Percentiles rank a stretch among this genome's conserved stretches.
phyloP scores from a whole-genome alignment of 92 coral and sea anemone genomes.

The Zoanthus solanderi region DNA sequence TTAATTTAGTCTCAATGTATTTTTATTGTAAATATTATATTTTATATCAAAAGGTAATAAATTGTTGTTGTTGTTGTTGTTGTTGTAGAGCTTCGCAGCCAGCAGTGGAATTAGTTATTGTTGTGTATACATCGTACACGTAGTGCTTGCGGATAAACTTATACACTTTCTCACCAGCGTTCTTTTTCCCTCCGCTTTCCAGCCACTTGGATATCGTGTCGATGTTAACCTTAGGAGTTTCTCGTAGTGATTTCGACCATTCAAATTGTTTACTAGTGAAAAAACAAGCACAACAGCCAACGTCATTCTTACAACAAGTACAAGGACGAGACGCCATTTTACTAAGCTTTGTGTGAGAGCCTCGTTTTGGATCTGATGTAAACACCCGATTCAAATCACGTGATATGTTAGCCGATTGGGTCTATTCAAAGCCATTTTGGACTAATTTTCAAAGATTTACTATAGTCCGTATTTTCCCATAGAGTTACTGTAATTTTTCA shows the following conservation, averaged over 20 bases:
- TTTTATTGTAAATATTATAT: no score
- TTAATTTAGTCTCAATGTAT: no score
- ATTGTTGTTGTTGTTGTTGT: no score
- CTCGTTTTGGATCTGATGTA: constrained; percentile 4
- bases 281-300: constrained; percentile 26
- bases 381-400: constrained; percentile 59
- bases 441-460: no score
- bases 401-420: constrained; percentile 48
- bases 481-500: no score
- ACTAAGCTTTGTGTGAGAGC: constrained; percentile 35
- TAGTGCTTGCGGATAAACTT: no score
- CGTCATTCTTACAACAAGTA: constrained; percentile 43
- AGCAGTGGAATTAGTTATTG: background rate
- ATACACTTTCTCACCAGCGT: no score
- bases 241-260: constrained; percentile 17
- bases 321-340: constrained; percentile 33
- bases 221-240: background rate
- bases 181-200: no score
- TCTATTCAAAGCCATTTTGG: no score
- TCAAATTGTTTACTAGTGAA: background rate
- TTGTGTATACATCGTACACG: no score
- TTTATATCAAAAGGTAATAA: no score
- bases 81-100: background rate
- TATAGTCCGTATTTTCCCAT: no score
- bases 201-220: constrained; percentile 39